Conservation (phyloP, 2,113 vertebrate genomes). For the Eulemur macaco region DNA sequence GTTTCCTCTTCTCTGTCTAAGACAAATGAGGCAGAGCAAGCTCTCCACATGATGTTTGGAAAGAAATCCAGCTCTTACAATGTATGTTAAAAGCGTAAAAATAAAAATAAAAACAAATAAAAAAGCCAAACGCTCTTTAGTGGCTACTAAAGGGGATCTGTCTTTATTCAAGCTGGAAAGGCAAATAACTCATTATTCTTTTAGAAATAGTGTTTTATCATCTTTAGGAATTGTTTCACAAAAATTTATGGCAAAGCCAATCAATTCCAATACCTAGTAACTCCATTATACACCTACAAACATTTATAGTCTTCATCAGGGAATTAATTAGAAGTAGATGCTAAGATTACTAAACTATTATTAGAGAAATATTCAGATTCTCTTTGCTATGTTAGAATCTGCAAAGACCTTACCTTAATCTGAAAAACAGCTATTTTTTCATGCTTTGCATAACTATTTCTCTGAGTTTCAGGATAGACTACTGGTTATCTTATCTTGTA, state of each 20-base stretch:
- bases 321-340: slow-evolving; percentile 4
- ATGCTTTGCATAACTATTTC: neutral
- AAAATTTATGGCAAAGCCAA: slow-evolving; percentile 6
- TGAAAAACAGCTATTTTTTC: neutral
- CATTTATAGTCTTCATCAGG: neutral
- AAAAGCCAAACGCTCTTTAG: neutral
- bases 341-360: neutral
- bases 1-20: neutral
- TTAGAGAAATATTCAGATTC: neutral
- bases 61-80: slow-evolving; percentile 65
- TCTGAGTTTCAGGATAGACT: neutral
- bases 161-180: neutral
- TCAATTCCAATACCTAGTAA: neutral
- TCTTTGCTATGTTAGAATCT: neutral
- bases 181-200: neutral
- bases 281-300: neutral
- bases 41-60: slow-evolving; percentile 63
- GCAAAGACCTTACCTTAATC: neutral
- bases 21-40: slow-evolving; percentile 77
- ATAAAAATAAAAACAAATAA: slow-evolving; percentile 68
- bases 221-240: slow-evolving; percentile 25
- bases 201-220: neutral
- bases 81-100: slow-evolving; percentile 26
- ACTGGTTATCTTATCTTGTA: neutral
- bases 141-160: neutral